phyloP scores from a whole-genome alignment of 2,113 vertebrate species.

The Vulpes vulpes region DNA sequence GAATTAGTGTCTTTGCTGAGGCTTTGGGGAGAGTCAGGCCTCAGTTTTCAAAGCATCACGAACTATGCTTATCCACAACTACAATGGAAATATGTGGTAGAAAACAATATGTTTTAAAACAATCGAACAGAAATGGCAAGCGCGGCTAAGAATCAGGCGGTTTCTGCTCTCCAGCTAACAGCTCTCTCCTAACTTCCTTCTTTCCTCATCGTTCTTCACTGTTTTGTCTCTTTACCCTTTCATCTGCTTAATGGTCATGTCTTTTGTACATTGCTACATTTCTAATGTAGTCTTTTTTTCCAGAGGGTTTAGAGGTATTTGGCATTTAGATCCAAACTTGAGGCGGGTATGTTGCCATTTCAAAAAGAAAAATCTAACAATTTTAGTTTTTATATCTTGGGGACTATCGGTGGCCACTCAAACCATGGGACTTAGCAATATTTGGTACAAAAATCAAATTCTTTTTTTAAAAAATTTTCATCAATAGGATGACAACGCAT shows the following conservation, averaged over 20 bases:
- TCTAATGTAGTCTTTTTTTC: neutral
- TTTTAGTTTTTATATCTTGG: conserved; percentile 20
- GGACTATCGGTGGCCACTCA: neutral
- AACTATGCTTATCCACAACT: neutral
- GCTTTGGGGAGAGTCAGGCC: neutral
- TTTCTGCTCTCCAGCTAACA: neutral
- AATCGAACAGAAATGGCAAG: neutral
- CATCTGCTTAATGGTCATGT: neutral
- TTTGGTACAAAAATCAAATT: conserved; percentile 6
- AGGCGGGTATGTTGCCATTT: neutral
- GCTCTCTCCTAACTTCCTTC: neutral
- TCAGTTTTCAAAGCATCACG: neutral
- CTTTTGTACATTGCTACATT: neutral
- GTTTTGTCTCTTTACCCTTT: neutral
- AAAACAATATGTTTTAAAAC: neutral
- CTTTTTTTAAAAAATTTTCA: neutral
- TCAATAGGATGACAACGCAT: neutral
- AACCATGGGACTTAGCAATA: neutral
- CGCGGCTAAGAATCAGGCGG: neutral
- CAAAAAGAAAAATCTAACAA: neutral
- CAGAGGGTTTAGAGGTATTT: neutral
- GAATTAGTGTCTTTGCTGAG: neutral
- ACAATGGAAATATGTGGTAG: neutral
- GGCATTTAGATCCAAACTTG: neutral
- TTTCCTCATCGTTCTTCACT: neutral